Conservation (phyloP, 2,113 vertebrate species). For the Elephantulus edwardii region DNA sequence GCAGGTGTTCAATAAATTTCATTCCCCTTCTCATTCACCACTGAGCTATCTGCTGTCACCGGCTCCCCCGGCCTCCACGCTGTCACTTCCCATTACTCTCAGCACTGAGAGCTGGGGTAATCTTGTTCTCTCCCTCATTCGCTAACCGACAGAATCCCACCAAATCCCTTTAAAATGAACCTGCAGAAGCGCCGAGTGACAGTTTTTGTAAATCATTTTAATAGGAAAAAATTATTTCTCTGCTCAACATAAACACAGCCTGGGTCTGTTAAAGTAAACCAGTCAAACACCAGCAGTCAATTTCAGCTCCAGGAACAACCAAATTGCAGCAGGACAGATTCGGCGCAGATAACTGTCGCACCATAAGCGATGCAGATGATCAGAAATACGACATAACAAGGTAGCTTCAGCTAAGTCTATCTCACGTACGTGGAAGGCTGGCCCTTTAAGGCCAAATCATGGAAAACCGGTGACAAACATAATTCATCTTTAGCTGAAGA, state of each 20-base stretch:
- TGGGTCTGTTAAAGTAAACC: conserved; percentile 38
- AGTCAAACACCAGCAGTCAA: not conserved
- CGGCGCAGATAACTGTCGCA: conserved; percentile 14
- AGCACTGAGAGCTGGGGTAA: conserved; percentile 62
- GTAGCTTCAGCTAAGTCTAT: not conserved
- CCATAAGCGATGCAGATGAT: not conserved
- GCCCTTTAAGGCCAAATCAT: conserved; percentile 15
- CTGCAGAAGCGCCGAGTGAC: conserved; percentile 67
- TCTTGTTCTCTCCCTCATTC: conserved; percentile 52
- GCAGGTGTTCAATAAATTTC: conserved; percentile 60
- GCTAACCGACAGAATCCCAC: conserved; percentile 68
- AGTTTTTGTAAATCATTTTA: conserved; percentile 77
- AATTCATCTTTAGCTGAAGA: conserved; percentile 4
- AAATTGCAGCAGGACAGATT: not conserved
- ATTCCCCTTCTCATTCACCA: conserved; percentile 41
- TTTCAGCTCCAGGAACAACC: conserved; percentile 9
- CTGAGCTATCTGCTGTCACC: conserved; percentile 30
- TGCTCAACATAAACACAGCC: conserved; percentile 53
- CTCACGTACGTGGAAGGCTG: not conserved
- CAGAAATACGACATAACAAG: not conserved
- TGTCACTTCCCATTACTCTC: conserved; percentile 65
- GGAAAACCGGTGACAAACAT: not conserved
- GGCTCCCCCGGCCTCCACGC: conserved; percentile 39
- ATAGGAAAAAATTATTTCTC: conserved; percentile 70
- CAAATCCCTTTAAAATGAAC: conserved; percentile 72